Base-by-base conservation (phyloP, 2,888 invertebrate genomes). In the Stenoptilia bipunctidactyla region DNA sequence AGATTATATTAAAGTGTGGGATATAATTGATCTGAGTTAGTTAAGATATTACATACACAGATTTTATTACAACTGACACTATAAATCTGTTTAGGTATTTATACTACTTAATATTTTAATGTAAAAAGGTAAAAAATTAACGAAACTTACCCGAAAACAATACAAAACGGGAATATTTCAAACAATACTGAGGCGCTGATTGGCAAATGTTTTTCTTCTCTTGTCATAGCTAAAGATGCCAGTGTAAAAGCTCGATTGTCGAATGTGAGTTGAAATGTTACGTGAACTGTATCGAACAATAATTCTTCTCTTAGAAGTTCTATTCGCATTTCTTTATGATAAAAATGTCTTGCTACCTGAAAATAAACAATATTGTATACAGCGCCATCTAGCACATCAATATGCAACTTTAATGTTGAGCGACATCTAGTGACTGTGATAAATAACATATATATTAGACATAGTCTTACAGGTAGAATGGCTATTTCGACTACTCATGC, bases 91-190 rank as follows among this genome's bases (percentile, higher is more conserved):
- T n/a, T n/a, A n/a, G n/a, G n/a, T n/a, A n/a, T n/a, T n/a, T n/a
- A n/a, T n/a, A n/a, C n/a, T n/a, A n/a, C n/a, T n/a, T n/a, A n/a
- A n/a, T n/a, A n/a, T n/a, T n/a, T n/a, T n/a, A n/a, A n/a, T n/a
- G n/a, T n/a, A n/a, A n/a, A n/a, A n/a, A n/a, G n/a, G n/a, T n/a
- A n/a, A n/a, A n/a, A n/a, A n/a, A n/a, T n/a, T n/a, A n/a, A n/a
- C n/a, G n/a, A n/a, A n/a, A 84, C 88, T 85, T 75, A 94, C 92
- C 95, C 94, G 72, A 98, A 98, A 34, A 97, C 96, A 51, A 98
- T 93, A 76, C 97, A 96, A 85, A 98, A 98, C 1, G 98, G 98
- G 69, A 98, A 98, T 61, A 98, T 95, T 69, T 98, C 97, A 58
- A 98, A 97, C 36, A 98, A 86, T 15, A 96, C 92, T 8, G 93